Base-by-base conservation (phyloP, 2,888 invertebrate genomes). In the Apodemia duryi region DNA sequence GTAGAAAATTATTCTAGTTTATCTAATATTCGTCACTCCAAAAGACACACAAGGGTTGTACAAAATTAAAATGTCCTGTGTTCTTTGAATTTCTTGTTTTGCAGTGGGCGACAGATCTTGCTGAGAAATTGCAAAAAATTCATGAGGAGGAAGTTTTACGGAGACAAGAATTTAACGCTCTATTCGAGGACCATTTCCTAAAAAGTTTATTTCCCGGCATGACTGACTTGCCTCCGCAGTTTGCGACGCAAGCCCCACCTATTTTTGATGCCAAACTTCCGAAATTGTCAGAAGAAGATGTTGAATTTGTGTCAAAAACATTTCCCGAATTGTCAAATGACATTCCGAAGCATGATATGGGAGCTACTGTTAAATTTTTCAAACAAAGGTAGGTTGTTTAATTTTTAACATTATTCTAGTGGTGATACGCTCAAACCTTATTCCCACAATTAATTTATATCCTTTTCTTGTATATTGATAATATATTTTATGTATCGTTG, bases 191-290 rank as follows among this genome's bases (percentile, higher is more conserved):
- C 0, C 99, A 97, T 77, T 97, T 97, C 79, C 91, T 99, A 6
- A 95, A 95, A 70, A 94, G 95, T 11, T 86, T 99, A 57, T 99
- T 99, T 85, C 97, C 97, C 1, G 98, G 98, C 0, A 94, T 99
- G 92, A 95, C 96, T 64, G 98, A 98, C 77, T 88, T 95, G 69
- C 97, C 98, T 1, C 95, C 96, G 2, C 92, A 95, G 0, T 98
- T 96, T 83, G 98, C 97, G 63, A 97, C 96, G 4, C 95, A 95
- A 78, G 94, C 95, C 66, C 97, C 97, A 0, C 89, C 94, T 0
- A 86, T 93, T n/a, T 97, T 97, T 77, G 97, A 97, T 81, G 92
- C 93, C 28, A 91, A 92, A 57, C 84, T 97, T 69, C 96, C 96
- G 28, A 93, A 94, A 77, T 92, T 96, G 66, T 91, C 86, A 0